Conservation (phyloP, 2,113 vertebrate species). For the Chunga burmeisteri region DNA sequence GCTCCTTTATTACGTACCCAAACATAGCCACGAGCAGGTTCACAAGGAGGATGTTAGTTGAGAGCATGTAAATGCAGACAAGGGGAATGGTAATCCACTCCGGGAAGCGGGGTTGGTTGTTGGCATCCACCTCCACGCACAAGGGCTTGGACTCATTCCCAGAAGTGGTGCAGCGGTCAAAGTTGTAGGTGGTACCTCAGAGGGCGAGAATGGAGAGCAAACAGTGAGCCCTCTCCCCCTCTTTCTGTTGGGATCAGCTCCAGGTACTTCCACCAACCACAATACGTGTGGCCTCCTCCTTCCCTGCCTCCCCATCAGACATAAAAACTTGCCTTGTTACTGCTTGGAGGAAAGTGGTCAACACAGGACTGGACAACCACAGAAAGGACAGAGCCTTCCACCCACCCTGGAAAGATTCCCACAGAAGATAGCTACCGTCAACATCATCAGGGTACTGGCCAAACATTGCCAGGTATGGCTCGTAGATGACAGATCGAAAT, state of each 20-base stretch:
- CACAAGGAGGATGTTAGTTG: constrained; percentile 82
- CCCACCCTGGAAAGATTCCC: not conserved
- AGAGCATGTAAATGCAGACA: constrained; percentile 82
- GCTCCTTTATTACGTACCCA: constrained; percentile 31
- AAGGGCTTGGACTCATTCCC: constrained; percentile 82
- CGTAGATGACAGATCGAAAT: constrained; percentile 80
- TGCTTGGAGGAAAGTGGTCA: not conserved
- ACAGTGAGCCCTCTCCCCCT: not conserved
- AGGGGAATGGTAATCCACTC: constrained; percentile 83
- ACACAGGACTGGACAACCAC: not conserved
- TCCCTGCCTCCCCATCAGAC: not conserved
- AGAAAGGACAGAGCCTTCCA: not conserved
- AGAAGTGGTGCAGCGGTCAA: constrained; percentile 76
- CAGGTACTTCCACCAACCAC: not conserved
- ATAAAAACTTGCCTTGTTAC: not conserved
- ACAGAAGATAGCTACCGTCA: constrained; percentile 60
- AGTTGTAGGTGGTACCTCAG: constrained; percentile 78
- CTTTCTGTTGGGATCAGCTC: not conserved
- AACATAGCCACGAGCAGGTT: constrained; percentile 84
- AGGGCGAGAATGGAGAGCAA: not conserved
- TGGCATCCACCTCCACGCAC: constrained; percentile 78
- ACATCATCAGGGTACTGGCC: constrained; percentile 82
- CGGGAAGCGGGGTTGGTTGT: constrained; percentile 75
- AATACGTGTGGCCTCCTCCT: not conserved
- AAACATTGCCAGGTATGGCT: constrained; percentile 82